Base-by-base conservation (phyloP, 2,888 invertebrate species). In the Chloroclysta siterata region DNA sequence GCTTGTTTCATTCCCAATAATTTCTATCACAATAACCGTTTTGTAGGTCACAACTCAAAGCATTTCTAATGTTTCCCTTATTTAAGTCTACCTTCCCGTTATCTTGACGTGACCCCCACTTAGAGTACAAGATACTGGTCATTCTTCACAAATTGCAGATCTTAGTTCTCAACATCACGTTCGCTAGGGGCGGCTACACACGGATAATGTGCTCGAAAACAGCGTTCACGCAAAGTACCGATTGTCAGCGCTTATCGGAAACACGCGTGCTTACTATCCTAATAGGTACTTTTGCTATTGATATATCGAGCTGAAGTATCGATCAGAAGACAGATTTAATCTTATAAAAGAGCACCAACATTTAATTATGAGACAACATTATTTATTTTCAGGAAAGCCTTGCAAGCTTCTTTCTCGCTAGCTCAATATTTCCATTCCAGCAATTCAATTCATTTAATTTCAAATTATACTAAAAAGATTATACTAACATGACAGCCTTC, bases 141-240 rank as follows among this genome's bases (percentile, higher is more conserved):
- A 84, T 83, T 81, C 78, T 73, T 79, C 72, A 79, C 78, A 84
- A 84, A 84, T 84, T 83, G 81, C 80, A 70, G 77, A 78, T 76
- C 75, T 75, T 68, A 66, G 79, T 72, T 73, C 76, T 68, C 77
- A 68, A 75, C 76, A 78, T 83, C 83, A 81, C 77, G 78, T 75
- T 77, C 75, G 83, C 83, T 79, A 67, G 71, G 68, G 82, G 84
- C 81, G 65, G 77, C 75, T 73, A 77, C 78, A 78, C 77, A 78
- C 71, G 74, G 83, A 82, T 85, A 87, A 85, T 84, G 72, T 75
- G 72, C 78, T 81, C 77, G 64, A 65, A 28, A 17, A 10, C 52
- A 8, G 46, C 15, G 36, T 42, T 60, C 42, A 42, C 29, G 22
- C n/a, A n/a, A 10, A 6, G 17, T 44, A 33, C 59, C 11, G 39